These are phyloP conservation scores for Myripristis murdjan DNA, from an alignment of 2,797 vertebrate species.

Conservation along the genomic window DNA sequence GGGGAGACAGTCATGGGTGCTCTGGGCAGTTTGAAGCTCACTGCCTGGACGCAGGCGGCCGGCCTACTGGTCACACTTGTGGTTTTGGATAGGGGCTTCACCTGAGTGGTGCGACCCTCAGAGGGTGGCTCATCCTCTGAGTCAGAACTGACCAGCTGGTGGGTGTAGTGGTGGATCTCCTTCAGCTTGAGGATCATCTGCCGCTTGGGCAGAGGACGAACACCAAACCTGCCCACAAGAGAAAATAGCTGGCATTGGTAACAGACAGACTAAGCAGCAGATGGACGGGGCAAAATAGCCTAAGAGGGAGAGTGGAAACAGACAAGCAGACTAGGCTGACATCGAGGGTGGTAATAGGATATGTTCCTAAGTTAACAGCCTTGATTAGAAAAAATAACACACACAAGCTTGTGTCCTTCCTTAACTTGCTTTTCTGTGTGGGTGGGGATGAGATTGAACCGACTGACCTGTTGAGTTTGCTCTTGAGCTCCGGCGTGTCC, in stretches of 20 bases:
- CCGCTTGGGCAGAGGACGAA: constrained; percentile 93
- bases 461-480: constrained; percentile 91
- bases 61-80: constrained; percentile 6
- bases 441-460: constrained; percentile 1
- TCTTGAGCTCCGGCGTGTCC: constrained; percentile 96
- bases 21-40: constrained; percentile 75
- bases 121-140: constrained; percentile 81
- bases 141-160: constrained; percentile 88
- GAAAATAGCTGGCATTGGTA: background rate
- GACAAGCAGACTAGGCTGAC: constrained; percentile 21
- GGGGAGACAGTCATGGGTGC: constrained; percentile 55
- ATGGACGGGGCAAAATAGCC: background rate
- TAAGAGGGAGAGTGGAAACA: constrained; percentile 1
- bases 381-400: constrained; percentile 25
- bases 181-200: constrained; percentile 97
- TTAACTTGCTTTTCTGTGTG: background rate
- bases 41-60: constrained; percentile 20
- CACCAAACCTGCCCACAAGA: constrained; percentile 88
- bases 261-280: background rate
- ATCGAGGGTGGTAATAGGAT: constrained; percentile 40
- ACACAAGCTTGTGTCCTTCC: background rate
- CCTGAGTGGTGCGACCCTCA: constrained; percentile 9
- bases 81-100: constrained; percentile 22
- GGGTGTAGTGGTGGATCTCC: constrained; percentile 98
- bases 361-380: constrained; percentile 30